phyloP scores from a whole-genome alignment of 2,888 invertebrate genomes.

The Nomada goodeniana region DNA sequence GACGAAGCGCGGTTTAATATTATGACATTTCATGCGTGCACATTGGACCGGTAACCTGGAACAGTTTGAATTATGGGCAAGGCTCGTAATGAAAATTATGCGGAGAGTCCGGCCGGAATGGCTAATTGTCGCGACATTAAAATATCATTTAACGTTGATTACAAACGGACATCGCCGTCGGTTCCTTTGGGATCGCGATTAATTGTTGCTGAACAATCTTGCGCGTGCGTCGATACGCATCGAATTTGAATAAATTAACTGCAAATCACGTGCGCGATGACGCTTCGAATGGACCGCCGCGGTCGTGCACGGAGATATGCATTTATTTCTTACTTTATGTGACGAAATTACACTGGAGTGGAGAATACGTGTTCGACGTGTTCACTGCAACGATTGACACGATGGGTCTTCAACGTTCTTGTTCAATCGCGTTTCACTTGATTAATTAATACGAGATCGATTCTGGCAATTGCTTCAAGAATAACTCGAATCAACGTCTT shows the following conservation, averaged over 20 bases:
- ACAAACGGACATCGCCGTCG: background rate
- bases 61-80: background rate
- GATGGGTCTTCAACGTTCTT: too few relatives aligned
- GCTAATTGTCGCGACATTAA: slow-evolving; percentile 8
- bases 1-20: background rate
- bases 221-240: background rate
- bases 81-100: slow-evolving; percentile 6
- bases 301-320: too few relatives aligned
- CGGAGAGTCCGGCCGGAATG: background rate
- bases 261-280: slow-evolving; percentile 2
- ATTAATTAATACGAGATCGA: too few relatives aligned
- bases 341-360: background rate
- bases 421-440: background rate
- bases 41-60: background rate
- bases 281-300: background rate
- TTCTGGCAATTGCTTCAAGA: too few relatives aligned
- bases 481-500: too few relatives aligned
- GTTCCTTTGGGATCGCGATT: slow-evolving; percentile 25
- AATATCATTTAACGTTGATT: slow-evolving; percentile 28
- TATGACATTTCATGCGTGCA: background rate
- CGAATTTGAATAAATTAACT: slow-evolving; percentile 24
- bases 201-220: slow-evolving; percentile 15
- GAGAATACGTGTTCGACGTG: background rate
- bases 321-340: slow-evolving; percentile 20
- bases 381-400: background rate